These are phyloP conservation scores for Camptogramma bilineatum DNA, from an alignment of 2,888 invertebrate genomes.

Conservation along the genomic window DNA sequence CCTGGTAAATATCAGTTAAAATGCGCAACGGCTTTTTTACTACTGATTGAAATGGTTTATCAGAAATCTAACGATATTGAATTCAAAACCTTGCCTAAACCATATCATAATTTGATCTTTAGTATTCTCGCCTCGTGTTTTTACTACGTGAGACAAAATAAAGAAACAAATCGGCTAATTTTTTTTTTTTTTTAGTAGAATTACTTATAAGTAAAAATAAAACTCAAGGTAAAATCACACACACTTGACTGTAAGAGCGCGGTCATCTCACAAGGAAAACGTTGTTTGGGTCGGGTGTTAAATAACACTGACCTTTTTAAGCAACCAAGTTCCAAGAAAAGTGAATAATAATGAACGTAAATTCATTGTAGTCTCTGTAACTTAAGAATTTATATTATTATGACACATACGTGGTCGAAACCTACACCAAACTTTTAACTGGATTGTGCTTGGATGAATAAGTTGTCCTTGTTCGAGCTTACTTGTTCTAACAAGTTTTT, in stretches of 20 bases:
- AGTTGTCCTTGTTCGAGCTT: constrained; percentile 5
- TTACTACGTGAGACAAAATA: no score
- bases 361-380: constrained; percentile 20
- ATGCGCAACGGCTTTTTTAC: no score
- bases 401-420: constrained; percentile 17
- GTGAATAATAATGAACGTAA: constrained; percentile 26
- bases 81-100: no score
- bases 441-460: constrained; percentile 12
- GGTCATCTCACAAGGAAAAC: constrained; percentile 24
- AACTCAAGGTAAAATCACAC: neutral
- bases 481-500: constrained; percentile 27
- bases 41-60: no score
- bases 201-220: neutral
- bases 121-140: no score
- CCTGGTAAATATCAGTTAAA: no score
- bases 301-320: constrained; percentile 37
- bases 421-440: constrained; percentile 8
- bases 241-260: constrained; percentile 16
- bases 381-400: constrained; percentile 16
- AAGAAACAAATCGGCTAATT: no score
- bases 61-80: no score
- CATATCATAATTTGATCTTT: no score
- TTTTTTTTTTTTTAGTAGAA: neutral
- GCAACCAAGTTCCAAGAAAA: constrained; percentile 35
- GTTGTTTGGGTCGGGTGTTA: constrained; percentile 25